Conservation (phyloP, 2,888 invertebrate species). For the Erebia palarica region DNA sequence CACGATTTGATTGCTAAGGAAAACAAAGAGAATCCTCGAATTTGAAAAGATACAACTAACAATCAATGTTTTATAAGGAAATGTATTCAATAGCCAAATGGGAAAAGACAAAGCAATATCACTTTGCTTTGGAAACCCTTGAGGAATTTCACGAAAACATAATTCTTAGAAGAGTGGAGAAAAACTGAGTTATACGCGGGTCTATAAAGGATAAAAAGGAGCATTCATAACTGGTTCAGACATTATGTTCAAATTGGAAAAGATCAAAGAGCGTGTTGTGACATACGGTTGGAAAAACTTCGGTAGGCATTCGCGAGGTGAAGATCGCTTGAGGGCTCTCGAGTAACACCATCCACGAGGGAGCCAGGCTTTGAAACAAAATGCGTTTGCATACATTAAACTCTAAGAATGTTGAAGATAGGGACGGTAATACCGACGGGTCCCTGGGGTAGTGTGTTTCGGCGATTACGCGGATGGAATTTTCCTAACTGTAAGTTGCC, state of each 20-base stretch:
- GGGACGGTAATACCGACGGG: slow-evolving; percentile 68
- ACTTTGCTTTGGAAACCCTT: slow-evolving; percentile 63
- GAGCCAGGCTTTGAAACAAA: slow-evolving; percentile 81
- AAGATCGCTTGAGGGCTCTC: slow-evolving; percentile 70
- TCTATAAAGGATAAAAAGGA: slow-evolving; percentile 60
- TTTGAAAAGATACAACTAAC: slow-evolving; percentile 54
- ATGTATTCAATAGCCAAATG: slow-evolving; percentile 64
- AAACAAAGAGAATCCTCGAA: slow-evolving; percentile 49
- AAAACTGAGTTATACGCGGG: slow-evolving; percentile 41
- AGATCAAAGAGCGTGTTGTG: slow-evolving; percentile 80
- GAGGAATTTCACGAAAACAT: slow-evolving; percentile 60
- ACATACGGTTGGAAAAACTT: slow-evolving; percentile 71
- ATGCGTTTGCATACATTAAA: slow-evolving; percentile 83
- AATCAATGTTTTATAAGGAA: slow-evolving; percentile 61
- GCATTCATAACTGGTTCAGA: slow-evolving; percentile 66
- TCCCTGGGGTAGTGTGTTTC: slow-evolving; percentile 74
- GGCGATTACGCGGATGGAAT: slow-evolving; percentile 81
- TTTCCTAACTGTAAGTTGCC: slow-evolving; percentile 67
- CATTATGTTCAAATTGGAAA: slow-evolving; percentile 80
- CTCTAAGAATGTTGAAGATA: slow-evolving; percentile 80
- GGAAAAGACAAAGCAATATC: slow-evolving; percentile 64
- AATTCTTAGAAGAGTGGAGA: slow-evolving; percentile 45
- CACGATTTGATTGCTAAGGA: slow-evolving; percentile 42
- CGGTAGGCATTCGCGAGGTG: slow-evolving; percentile 56
- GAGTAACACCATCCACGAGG: slow-evolving; percentile 74